These are phyloP conservation scores for Poeciliopsis occidentalis DNA, from an alignment of 2,113 vertebrate species.

Conservation along the genomic window DNA sequence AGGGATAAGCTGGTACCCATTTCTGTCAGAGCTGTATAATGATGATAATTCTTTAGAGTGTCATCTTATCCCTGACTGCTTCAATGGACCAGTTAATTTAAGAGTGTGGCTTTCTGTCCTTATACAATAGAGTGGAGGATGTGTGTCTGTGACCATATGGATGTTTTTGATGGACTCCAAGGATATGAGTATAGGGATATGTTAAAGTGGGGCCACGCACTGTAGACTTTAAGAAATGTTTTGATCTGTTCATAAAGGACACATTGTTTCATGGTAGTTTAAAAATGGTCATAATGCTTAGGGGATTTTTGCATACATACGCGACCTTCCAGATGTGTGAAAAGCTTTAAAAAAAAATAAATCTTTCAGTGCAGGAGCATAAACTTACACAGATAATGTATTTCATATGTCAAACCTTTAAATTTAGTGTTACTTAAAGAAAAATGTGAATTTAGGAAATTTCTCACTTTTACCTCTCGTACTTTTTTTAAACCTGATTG, in stretches of 20 bases:
- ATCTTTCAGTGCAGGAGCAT: not conserved
- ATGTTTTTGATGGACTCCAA: slow-evolving; percentile 40
- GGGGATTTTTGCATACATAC: slow-evolving; percentile 16
- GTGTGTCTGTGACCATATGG: slow-evolving; percentile 37
- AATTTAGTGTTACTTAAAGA: not conserved
- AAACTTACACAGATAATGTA: not conserved
- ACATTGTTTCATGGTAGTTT: slow-evolving; percentile 54
- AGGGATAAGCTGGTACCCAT: slow-evolving; percentile 74
- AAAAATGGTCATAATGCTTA: slow-evolving; percentile 16
- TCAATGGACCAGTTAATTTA: slow-evolving; percentile 77
- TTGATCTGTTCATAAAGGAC: slow-evolving; percentile 60
- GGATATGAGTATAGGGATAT: slow-evolving; percentile 38
- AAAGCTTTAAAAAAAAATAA: not conserved
- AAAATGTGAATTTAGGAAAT: not conserved
- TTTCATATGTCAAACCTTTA: not conserved
- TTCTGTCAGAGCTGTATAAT: slow-evolving; percentile 71
- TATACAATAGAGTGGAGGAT: slow-evolving; percentile 48
- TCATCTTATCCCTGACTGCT: slow-evolving; percentile 73
- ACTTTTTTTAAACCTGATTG: too few species aligned
- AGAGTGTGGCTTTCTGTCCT: slow-evolving; percentile 61
- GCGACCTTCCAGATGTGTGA: not conserved
- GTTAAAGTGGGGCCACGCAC: slow-evolving; percentile 50
- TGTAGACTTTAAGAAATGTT: slow-evolving; percentile 41
- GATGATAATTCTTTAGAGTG: slow-evolving; percentile 73
- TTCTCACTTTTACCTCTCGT: too few species aligned